These are phyloP conservation scores for Drosophila infuscata DNA, from an alignment of 2,888 invertebrate species.

Conservation along the genomic window DNA sequence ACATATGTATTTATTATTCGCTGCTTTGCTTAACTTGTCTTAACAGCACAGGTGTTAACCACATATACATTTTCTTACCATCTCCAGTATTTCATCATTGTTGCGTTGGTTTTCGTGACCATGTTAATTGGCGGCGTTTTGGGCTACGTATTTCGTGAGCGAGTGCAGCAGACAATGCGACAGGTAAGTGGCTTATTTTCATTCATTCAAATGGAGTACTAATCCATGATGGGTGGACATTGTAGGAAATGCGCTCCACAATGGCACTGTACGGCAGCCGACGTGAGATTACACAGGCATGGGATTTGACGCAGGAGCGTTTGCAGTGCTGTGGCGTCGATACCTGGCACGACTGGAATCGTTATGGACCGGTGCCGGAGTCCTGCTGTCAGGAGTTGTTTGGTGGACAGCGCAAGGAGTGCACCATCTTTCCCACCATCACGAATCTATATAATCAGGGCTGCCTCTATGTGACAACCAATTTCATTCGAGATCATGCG, in stretches of 20 bases:
- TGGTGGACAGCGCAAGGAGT: slow-evolving; percentile 85
- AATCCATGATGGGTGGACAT: background rate
- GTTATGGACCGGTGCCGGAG: slow-evolving; percentile 89
- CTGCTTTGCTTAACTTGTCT: background rate
- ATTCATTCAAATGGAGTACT: background rate
- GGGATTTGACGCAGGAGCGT: slow-evolving; percentile 95
- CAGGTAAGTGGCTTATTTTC: slow-evolving; percentile 83
- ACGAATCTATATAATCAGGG: slow-evolving; percentile 88
- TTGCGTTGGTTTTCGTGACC: slow-evolving; percentile 95
- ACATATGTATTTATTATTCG: background rate
- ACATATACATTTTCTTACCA: slow-evolving; percentile 28
- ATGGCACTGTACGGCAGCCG: slow-evolving; percentile 90
- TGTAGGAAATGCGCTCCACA: slow-evolving; percentile 90
- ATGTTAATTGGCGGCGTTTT: slow-evolving; percentile 96
- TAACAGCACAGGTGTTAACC: slow-evolving; percentile 17
- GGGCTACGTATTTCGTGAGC: slow-evolving; percentile 95
- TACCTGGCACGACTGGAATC: slow-evolving; percentile 91
- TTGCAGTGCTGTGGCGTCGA: slow-evolving; percentile 94
- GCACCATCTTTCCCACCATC: slow-evolving; percentile 82
- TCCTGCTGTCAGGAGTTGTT: slow-evolving; percentile 91
- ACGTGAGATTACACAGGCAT: slow-evolving; percentile 90
- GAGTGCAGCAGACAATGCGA: slow-evolving; percentile 91
- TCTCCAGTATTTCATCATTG: slow-evolving; percentile 93
- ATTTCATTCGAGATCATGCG: slow-evolving; percentile 91
- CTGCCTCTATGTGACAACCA: slow-evolving; percentile 90